Base-by-base conservation (phyloP, 1,140 invertebrate species). In the Anoplolepis gracilipes region DNA sequence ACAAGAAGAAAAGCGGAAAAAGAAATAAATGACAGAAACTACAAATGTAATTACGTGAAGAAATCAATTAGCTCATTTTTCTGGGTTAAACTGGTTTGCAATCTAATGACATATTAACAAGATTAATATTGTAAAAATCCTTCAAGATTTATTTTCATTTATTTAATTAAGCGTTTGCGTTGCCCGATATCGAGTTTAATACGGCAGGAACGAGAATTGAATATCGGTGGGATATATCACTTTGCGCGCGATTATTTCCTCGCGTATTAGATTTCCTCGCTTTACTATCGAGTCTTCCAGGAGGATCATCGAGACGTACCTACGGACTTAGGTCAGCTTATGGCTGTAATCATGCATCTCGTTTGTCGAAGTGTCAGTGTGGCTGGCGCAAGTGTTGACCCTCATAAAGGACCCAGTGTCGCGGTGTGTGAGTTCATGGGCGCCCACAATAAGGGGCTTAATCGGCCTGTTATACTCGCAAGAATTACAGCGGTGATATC, bases 361-460 rank as follows among this genome's bases (percentile, higher is more conserved):
- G 59, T 57, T 77, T 61, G 78, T 36, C 75, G 67, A 82, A 70
- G 81, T 76, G 61, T 39, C 46, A 67, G 67, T 69, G 55, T 57
- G 61, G 28, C 61, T 28, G n/a, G 57, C 64, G 69, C 6, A 76
- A 67, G 77, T 57, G 70, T 72, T 76, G 84, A 86, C 49, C 84
- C 87, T 57, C 70, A 82, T 88, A 89, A 88, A 88, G 57, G 57
- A 62, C 69, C 46, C 61, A 88, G 82, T 88, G 87, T 75, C 78
- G 62, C 36, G 49, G 53, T 72, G 53, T 72, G 49, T 8, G 65
- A 70, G 53, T n/a, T 65, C 65, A 81, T 72, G 65, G 78, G 78
- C 78, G 78, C 36, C 78, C 57, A 36, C 78, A 72, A 72, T 59
- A 28, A 39, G 78, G 78, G 65, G 11, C 53, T 57, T 72, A 72